Evolutionary conservation across 2,888 invertebrate species (phyloP), one percentile per base, ranked within the genome.

Genomic region (Limnephilus auricula): DNA sequence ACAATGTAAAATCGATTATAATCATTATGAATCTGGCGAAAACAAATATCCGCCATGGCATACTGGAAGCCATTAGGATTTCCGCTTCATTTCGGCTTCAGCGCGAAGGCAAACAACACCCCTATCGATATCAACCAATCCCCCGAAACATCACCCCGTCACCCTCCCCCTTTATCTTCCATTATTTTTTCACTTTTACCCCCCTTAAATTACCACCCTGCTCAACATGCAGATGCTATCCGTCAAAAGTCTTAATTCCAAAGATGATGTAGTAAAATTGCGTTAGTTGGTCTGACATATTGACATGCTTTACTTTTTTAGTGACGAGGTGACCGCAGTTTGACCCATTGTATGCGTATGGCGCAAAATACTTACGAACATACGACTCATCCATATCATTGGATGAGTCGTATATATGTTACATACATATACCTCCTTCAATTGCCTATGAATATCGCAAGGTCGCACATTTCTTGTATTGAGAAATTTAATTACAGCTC

Each of bases 51-150:
- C 82, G 82, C 85, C 45, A 84, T 18, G 9, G 84, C 25, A 15
- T 13, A 25, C n/a, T n/a, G 31, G 79, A 89, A 9, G 79, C 89
- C 40, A 79, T 89, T 79, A 40, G 18, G n/a, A 89, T 79, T 89
- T 89, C 89, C 89, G 25, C n/a, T 65, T 45, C 89, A 89, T 89
- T 79, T 89, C 65, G 32, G 87, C 82, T 87, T 87, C 82, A n/a
- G 86, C 82, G 30, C n/a, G 37, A 34, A 18, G 45, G 87, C 82
- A 90, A 86, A 89, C 65, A 65, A 65, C 90, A 89, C 34, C 84
- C 89, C 91, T 89, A 92, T 92, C 91, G 84, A 86, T 91, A 91
- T 92, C 91, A 92, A 92, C 91, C 92, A 91, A 78, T 50, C 90
- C 80, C 50, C 79, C 90, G 37, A 83, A 90, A 30, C 13, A 32